Base-by-base conservation (phyloP, 2,888 invertebrate species). In the Neocrepidodera transversa region DNA sequence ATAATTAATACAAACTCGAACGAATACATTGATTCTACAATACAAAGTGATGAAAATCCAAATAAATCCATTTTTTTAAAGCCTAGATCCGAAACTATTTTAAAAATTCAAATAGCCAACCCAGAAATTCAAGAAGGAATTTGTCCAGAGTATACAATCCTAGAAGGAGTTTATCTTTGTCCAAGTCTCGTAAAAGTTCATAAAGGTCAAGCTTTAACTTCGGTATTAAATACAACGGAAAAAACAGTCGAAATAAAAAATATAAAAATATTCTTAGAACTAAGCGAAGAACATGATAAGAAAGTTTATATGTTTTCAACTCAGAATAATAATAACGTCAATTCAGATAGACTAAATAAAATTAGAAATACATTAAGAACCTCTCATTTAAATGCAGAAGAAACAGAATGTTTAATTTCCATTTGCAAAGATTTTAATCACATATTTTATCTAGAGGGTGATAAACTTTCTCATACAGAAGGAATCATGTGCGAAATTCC, bases 301-400 rank as follows among this genome's bases (percentile, higher is more conserved):
- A 36, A 36, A 13, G 2, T 13, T 10, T 10, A 26, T 26, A 47
- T n/a, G n/a, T 11, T 23, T 47, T 47, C 23, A 2, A n/a, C 2
- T 13, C 8, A 26, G 17, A 52, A n/a, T 3, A 16, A 52, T 8
- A 43, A 28, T 16, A 8, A n/a, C n/a, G n/a, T n/a, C 16, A 50
- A 38, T 36, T 40, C 35, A 50, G 16, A 14, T 45, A 17, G 54
- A 20, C n/a, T 47, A 35, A 16, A 35, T n/a, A 16, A 43, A 26
- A 60, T 28, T 3, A 7, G 20, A n/a, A 23, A 36, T 11, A 30
- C 17, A 13, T 20, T 54, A 8, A 28, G 54, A 11, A 23, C 14
- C 18, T 52, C 61, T 26, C 71, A 71, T 58, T 26, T 73, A 35
- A 73, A 72, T 55, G 3, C 30, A 23, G 70, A 71, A 62, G 71